Conservation (phyloP, 2,113 vertebrate genomes). For the Melozone crissalis region DNA sequence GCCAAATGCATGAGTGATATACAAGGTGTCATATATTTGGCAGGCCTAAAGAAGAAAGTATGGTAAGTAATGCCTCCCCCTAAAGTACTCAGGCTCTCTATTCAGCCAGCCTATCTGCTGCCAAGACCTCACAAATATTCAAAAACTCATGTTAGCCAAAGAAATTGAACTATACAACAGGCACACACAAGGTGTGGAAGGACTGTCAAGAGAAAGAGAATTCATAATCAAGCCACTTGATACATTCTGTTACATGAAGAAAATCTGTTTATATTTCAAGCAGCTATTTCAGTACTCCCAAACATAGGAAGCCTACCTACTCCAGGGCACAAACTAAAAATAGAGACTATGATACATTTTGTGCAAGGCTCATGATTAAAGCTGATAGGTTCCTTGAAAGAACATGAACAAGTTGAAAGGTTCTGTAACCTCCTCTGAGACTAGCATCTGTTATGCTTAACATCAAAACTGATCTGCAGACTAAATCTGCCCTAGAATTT, state of each 20-base stretch:
- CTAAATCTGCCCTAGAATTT: neutral
- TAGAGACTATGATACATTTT: neutral
- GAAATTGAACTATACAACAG: neutral
- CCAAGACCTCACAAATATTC: neutral
- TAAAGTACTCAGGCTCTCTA: neutral
- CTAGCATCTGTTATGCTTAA: neutral
- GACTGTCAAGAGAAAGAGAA: neutral
- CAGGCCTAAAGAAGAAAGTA: neutral
- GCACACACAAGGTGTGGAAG: neutral
- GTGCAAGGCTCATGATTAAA: neutral
- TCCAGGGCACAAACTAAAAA: conserved; percentile 15
- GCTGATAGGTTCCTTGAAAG: neutral
- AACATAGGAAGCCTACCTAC: neutral
- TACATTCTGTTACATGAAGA: neutral
- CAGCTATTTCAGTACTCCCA: neutral
- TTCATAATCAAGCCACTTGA: neutral
- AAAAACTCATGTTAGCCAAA: neutral
- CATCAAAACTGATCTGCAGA: neutral
- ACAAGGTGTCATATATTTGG: neutral
- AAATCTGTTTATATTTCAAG: neutral
- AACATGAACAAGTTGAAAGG: neutral
- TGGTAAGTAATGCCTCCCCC: neutral
- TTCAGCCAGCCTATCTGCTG: neutral
- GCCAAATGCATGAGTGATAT: neutral
- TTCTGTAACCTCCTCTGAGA: neutral